Percentiles rank a stretch among this genome's conserved stretches.
phyloP scores from a whole-genome alignment of 35 echinoderm and acorn worm species.

The Hemicentrotus pulcherrimus region DNA sequence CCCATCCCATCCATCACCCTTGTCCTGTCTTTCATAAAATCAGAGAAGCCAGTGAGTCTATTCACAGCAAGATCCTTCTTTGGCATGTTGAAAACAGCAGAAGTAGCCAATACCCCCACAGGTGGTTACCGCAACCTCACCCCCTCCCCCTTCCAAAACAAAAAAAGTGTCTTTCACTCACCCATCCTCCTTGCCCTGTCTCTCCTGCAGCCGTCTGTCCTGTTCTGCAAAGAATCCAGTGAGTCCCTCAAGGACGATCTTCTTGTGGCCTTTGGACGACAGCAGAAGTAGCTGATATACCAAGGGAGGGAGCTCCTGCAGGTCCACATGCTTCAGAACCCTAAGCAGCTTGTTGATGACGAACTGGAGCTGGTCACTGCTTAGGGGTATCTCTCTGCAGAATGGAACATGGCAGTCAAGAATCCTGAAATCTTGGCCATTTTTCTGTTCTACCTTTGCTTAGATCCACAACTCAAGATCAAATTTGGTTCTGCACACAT shows the following conservation, averaged over 20 bases:
- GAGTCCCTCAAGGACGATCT: conserved; percentile 64
- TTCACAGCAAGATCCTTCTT: conserved; percentile 61
- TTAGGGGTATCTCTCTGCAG: conserved; percentile 79
- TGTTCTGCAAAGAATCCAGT: conserved; percentile 62
- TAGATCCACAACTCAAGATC: no score
- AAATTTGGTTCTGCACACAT: no score
- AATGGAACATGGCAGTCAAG: not conserved
- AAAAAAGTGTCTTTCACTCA: conserved; percentile 19
- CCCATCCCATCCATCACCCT: not conserved
- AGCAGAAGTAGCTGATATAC: conserved; percentile 89
- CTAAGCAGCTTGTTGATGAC: conserved; percentile 87
- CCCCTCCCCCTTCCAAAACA: not conserved
- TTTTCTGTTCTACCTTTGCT: no score
- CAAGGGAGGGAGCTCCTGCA: conserved; percentile 84
- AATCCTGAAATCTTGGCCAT: not conserved
- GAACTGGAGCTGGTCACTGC: conserved; percentile 78
- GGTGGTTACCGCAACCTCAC: conserved; percentile 61
- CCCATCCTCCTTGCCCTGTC: conserved; percentile 59
- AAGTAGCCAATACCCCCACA: conserved; percentile 85
- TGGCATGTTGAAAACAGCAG: conserved; percentile 73
- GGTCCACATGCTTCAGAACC: conserved; percentile 66
- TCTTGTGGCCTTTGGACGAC: conserved; percentile 81
- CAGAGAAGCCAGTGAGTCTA: conserved; percentile 56
- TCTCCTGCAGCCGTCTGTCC: conserved; percentile 60
- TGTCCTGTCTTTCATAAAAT: not conserved